These are phyloP conservation scores for Phymatocera aterrima DNA, from an alignment of 2,888 invertebrate genomes.

Conservation along the genomic window DNA sequence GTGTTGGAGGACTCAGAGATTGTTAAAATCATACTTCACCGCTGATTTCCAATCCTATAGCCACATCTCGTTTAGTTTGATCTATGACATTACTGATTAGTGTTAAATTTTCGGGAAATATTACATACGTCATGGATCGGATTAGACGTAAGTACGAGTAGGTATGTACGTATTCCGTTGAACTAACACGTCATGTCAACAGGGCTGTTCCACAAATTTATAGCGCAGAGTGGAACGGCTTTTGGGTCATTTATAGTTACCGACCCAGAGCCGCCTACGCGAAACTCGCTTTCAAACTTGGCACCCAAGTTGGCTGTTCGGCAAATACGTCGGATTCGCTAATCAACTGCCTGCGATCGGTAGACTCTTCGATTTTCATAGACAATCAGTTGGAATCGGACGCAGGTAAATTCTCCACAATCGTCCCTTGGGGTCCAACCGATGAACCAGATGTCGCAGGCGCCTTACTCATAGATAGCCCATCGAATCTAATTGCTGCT, in stretches of 20 bases:
- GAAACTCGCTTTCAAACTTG: conserved; percentile 56
- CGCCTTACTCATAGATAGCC: conserved; percentile 63
- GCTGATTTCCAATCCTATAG: too few relatives aligned
- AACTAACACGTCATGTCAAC: not conserved
- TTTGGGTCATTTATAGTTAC: conserved; percentile 53
- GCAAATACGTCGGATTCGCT: conserved; percentile 1
- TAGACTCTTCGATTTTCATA: not conserved
- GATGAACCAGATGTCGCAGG: conserved; percentile 63
- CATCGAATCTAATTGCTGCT: conserved; percentile 53
- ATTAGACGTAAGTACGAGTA: too few relatives aligned
- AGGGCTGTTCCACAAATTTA: conserved; percentile 64
- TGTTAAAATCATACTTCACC: too few relatives aligned
- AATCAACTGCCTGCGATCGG: conserved; percentile 57
- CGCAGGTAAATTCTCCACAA: not conserved
- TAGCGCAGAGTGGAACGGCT: conserved; percentile 63
- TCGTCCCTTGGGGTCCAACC: conserved; percentile 60
- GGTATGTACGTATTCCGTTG: too few relatives aligned
- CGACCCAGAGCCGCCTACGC: conserved; percentile 54
- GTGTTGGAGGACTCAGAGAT: too few relatives aligned
- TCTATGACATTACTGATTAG: too few relatives aligned
- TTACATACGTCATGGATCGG: too few relatives aligned
- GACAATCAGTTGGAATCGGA: not conserved
- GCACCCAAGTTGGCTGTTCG: conserved; percentile 30
- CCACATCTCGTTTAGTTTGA: too few relatives aligned
- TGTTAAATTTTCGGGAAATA: too few relatives aligned